phyloP scores from a whole-genome alignment of 2,797 vertebrate species.

The Thripadectes ignobilis region DNA sequence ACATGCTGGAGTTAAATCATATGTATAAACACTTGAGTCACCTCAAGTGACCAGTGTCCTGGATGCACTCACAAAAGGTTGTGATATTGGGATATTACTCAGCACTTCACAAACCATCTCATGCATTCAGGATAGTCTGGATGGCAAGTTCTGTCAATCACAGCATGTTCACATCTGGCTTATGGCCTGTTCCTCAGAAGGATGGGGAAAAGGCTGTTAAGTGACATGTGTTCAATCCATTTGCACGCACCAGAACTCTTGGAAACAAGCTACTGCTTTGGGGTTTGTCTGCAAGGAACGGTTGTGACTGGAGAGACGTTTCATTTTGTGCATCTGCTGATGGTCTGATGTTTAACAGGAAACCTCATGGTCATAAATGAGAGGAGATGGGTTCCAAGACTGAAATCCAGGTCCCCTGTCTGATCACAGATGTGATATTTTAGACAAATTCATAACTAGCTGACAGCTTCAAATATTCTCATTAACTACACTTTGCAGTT shows the following conservation, averaged over 20 bases:
- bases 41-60: not conserved
- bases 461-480: not conserved
- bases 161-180: not conserved
- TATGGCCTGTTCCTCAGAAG: not conserved
- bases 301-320: not conserved
- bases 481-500: not conserved
- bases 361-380: not conserved
- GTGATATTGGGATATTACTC: not conserved
- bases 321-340: not conserved
- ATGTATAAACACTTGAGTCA: not conserved
- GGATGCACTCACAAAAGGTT: not conserved
- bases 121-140: not conserved
- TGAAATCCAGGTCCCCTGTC: not conserved
- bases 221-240: not conserved
- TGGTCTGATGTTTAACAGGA: not conserved
- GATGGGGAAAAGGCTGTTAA: not conserved
- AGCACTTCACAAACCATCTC: not conserved
- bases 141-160: not conserved
- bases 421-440: not conserved
- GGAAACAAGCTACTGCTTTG: not conserved
- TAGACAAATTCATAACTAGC: not conserved
- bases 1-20: not conserved
- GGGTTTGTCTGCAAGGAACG: not conserved
- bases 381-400: not conserved
- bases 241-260: not conserved